Conservation (phyloP, 2,113 vertebrate genomes). For the Capreolus pygargus region DNA sequence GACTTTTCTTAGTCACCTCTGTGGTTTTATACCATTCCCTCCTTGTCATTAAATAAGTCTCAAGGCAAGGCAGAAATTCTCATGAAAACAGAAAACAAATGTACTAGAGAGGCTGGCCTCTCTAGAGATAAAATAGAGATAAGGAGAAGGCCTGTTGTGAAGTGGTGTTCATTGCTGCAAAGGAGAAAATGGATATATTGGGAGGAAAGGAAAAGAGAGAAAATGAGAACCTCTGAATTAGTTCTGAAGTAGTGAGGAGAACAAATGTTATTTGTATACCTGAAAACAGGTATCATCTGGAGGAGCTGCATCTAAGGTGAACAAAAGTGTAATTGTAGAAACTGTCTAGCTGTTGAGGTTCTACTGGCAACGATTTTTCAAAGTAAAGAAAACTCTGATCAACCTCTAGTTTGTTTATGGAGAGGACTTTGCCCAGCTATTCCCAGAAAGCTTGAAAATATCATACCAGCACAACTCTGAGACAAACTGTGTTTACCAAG, state of each 20-base stretch:
- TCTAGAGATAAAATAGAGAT: not conserved
- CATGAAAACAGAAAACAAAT: slow-evolving; percentile 20
- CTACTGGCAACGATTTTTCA: not conserved
- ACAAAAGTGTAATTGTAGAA: not conserved
- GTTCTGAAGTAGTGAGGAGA: not conserved
- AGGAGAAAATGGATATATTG: not conserved
- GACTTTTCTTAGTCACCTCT: not conserved
- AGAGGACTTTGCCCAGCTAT: not conserved
- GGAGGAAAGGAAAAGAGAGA: not conserved
- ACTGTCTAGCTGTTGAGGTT: not conserved
- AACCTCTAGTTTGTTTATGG: not conserved
- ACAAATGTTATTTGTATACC: not conserved
- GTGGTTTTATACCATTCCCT: not conserved
- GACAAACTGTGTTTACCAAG: not conserved
- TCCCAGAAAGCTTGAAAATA: not conserved
- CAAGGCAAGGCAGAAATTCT: not conserved
- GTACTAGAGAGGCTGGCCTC: not conserved
- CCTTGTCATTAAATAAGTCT: not conserved
- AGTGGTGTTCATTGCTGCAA: not conserved
- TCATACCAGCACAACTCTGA: not conserved
- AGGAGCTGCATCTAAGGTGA: not conserved
- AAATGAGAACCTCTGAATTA: not conserved
- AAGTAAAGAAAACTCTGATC: not conserved
- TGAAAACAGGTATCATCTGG: not conserved
- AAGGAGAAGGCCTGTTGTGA: not conserved